These are phyloP conservation scores for Neomorphus geoffroyi DNA, from an alignment of 2,797 vertebrate species.

Conservation along the genomic window DNA sequence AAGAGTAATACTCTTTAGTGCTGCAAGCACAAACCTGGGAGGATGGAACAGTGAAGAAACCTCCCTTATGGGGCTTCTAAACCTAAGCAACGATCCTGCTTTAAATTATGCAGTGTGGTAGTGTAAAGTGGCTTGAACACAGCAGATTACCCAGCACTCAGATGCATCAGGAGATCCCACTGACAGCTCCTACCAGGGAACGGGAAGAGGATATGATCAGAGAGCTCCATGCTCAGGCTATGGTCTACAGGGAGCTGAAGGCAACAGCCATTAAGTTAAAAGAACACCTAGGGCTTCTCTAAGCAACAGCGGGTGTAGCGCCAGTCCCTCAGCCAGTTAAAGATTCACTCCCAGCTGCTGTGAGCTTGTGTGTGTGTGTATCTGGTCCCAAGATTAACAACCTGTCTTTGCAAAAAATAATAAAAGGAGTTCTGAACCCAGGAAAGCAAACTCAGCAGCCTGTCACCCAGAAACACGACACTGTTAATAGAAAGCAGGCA, in stretches of 20 bases:
- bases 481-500: background rate
- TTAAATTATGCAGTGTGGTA: constrained; percentile 58
- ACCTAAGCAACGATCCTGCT: constrained; percentile 32
- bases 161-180: constrained; percentile 42
- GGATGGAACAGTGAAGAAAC: constrained; percentile 16
- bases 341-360: constrained; percentile 7
- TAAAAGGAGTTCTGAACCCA: background rate
- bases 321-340: constrained; percentile 8
- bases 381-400: constrained; percentile 19
- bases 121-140: constrained; percentile 48
- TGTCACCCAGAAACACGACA: constrained; percentile 19
- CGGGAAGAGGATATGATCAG: constrained; percentile 28
- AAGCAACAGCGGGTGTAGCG: background rate
- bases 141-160: constrained; percentile 44
- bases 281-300: constrained; percentile 28
- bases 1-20: constrained; percentile 9
- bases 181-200: constrained; percentile 38
- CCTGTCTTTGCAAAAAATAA: background rate
- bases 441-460: constrained; percentile 25
- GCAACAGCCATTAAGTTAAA: constrained; percentile 40
- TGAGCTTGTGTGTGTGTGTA: too few species aligned
- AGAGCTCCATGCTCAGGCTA: background rate
- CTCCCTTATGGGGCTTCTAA: constrained; percentile 57
- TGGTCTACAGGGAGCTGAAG: constrained; percentile 27
- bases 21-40: constrained; percentile 26